Base-by-base conservation (phyloP, 2,797 vertebrate genomes). In the Macroramphosus scolopax region DNA sequence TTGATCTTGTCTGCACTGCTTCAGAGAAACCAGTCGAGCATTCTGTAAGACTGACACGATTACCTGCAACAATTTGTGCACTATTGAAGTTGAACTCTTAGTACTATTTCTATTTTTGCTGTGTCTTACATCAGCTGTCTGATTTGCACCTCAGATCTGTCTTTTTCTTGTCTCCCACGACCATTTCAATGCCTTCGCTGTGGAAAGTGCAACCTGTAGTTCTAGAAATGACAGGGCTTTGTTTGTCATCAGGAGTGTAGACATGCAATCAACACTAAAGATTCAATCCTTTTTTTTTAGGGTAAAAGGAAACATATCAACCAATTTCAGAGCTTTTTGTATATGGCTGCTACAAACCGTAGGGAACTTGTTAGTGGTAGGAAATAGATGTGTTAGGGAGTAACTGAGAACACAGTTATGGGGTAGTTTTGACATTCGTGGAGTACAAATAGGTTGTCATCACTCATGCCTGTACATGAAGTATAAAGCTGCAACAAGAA, bases 261-360 rank as follows among this genome's bases (percentile, higher is more conserved):
- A 75, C 68, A 13, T 42, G 43, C 71, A 75, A 68, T 78, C 72
- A 54, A 82, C 78, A 78, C 78, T 83, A 82, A 70, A 77, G 55
- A 77, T 55, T 68, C 30, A 16, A 59, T 59, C 46, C 30, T 73
- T 33, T 10, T 47, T 51, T 45, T 32, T 36, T 54, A 25, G 35
- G 40, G 62, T 6, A 30, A 39, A 64, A 36, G 5, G 36, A 62
- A 51, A 79, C 79, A 65, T 78, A 86, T 85, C 80, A 69, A 75
- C 76, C 54, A 62, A 49, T 67, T 48, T 46, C 58, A 48, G 55
- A 80, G 65, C 67, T 78, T 80, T 72, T 68, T 20, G 6, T 68
- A 10, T 68, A 53, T 22, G 50, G 73, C 73, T 82, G 79, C 79
- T 81, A 64, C 50, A 63, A 61, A 69, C 54, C 1, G 13, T 48